Conservation (phyloP, 2,888 invertebrate genomes). For the Eilema sororculum region DNA sequence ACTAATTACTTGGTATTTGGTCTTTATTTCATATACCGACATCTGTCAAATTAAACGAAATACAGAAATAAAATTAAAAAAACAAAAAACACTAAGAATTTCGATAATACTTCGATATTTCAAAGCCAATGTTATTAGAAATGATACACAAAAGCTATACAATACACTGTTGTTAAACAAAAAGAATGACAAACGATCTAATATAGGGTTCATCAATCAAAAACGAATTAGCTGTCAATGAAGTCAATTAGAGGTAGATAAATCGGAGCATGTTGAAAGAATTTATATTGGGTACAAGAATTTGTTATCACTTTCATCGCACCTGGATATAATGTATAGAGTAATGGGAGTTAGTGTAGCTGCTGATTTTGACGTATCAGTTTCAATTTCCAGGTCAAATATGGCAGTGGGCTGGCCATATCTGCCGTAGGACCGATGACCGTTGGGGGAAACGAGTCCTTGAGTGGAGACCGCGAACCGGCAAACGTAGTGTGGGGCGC, state of each 20-base stretch:
- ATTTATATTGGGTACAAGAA: background rate
- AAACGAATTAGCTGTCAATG: constrained; percentile 19
- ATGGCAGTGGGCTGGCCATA: too few relatives aligned
- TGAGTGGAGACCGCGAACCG: too few relatives aligned
- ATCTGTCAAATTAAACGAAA: too few relatives aligned
- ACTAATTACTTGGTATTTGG: too few relatives aligned
- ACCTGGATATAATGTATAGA: background rate
- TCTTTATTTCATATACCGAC: too few relatives aligned
- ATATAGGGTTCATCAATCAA: constrained; percentile 20
- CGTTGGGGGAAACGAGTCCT: too few relatives aligned
- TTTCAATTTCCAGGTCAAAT: background rate
- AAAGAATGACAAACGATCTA: constrained; percentile 18
- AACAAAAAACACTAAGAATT: too few relatives aligned
- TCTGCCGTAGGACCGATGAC: too few relatives aligned
- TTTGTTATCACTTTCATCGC: background rate
- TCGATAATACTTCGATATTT: background rate
- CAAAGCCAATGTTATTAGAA: background rate
- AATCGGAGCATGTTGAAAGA: constrained; percentile 9
- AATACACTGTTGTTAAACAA: background rate
- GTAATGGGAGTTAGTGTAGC: background rate
- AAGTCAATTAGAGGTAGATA: constrained; percentile 25
- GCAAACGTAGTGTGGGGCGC: too few relatives aligned
- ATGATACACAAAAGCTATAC: background rate
- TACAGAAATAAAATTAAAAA: too few relatives aligned
- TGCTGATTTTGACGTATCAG: background rate